These are phyloP conservation scores for Halichoerus grypus DNA, from an alignment of 2,113 vertebrate species.

Conservation along the genomic window DNA sequence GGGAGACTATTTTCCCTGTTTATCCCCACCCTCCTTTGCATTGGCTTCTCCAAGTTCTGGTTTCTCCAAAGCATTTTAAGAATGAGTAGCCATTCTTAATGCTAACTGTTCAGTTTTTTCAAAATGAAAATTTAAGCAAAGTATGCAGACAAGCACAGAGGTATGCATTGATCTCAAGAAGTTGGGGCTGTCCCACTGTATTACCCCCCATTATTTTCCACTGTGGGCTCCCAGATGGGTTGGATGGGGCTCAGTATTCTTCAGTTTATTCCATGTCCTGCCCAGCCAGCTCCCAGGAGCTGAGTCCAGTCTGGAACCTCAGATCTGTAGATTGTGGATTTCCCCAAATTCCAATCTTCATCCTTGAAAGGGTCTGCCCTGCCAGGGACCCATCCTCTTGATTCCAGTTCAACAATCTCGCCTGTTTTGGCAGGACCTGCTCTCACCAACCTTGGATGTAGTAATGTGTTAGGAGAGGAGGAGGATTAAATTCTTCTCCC, in stretches of 20 bases:
- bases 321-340: background rate
- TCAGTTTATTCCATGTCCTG: conserved; percentile 11
- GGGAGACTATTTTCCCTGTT: background rate
- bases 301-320: conserved; percentile 29
- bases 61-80: conserved; percentile 70
- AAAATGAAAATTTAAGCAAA: conserved; percentile 63
- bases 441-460: background rate
- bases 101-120: conserved; percentile 51
- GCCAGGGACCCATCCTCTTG: background rate
- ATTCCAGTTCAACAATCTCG: conserved; percentile 6
- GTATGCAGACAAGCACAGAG: conserved; percentile 47
- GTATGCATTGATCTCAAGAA: conserved; percentile 59
- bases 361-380: background rate
- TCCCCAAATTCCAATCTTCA: background rate
- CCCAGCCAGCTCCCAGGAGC: conserved; percentile 41
- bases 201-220: conserved; percentile 63
- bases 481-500: conserved; percentile 44
- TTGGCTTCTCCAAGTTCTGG: conserved; percentile 3
- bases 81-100: conserved; percentile 56
- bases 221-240: conserved; percentile 41
- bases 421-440: background rate
- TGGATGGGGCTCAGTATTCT: conserved; percentile 27
- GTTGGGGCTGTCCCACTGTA: background rate
- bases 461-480: background rate
- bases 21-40: background rate